Evolutionary conservation across 2,888 invertebrate genomes (phyloP).

Genomic region (Clivina fossor): DNA sequence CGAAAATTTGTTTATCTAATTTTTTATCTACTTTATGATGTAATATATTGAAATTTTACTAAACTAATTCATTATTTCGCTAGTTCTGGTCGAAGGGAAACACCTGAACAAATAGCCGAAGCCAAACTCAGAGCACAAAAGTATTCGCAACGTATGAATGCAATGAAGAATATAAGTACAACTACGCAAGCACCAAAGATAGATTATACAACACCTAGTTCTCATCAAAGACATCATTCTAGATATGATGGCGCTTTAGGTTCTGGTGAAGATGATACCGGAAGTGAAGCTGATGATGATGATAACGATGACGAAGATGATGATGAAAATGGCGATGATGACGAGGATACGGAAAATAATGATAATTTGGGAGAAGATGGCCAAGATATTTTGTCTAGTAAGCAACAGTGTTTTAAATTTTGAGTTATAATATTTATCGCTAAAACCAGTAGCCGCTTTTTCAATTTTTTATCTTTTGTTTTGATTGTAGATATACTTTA

Average conservation of each 20-base stretch:
- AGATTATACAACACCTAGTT: background rate
- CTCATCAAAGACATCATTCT: conserved; percentile 6
- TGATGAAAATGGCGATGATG: conserved; percentile 39
- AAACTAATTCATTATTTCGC: too few species aligned
- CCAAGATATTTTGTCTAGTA: conserved; percentile 38
- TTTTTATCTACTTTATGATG: too few species aligned
- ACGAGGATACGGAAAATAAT: conserved; percentile 41
- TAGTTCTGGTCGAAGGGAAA: conserved; percentile 80
- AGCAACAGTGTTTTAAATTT: conserved; percentile 2
- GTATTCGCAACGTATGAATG: conserved; percentile 20
- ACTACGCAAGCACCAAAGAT: conserved; percentile 19
- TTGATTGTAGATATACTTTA: too few species aligned
- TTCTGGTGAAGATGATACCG: conserved; percentile 42
- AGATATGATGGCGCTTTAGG: conserved; percentile 28
- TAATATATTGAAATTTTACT: conserved; percentile 15
- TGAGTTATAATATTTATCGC: background rate
- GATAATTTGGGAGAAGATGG: conserved; percentile 37
- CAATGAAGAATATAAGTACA: conserved; percentile 17
- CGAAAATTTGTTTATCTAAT: too few species aligned
- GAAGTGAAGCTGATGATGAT: conserved; percentile 44
- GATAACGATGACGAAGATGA: conserved; percentile 42
- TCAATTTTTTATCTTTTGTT: too few species aligned
- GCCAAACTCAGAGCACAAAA: conserved; percentile 47
- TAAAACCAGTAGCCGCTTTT: conserved; percentile 1
- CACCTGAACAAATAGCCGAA: conserved; percentile 65